Base-by-base conservation (phyloP, 37 sponge, comb jelly and placozoan genomes). In the Diacarnus erythraeanus region DNA sequence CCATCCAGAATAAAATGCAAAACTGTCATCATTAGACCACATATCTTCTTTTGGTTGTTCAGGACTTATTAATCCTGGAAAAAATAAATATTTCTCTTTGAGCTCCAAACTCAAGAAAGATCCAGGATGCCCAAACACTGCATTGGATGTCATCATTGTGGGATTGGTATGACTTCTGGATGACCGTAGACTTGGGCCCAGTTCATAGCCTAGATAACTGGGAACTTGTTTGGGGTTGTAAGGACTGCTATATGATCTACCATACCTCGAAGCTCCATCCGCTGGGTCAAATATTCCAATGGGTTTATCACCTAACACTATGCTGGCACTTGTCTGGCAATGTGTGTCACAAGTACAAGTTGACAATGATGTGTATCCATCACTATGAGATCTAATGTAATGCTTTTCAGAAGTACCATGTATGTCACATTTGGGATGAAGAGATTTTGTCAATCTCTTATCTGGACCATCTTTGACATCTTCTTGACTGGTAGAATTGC, bases 1-100 rank as follows among this genome's bases (percentile, higher is more conserved):
- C 86, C 86, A 85, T 3, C 86, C 86, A 25, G 74, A 47, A 68
- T 85, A 71, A 25, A 43, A 78, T 4, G 25, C 22, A 42, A 78
- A 85, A 18, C 1, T 26, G 8, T 72, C 54, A 42, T 72, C 79
- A 0, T 21, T 17, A 2, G 0, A 36, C 86, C 86, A 85, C 42
- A 85, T 44, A 25, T 1, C 36, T 21, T 64, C 56, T 20, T 27
- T 40, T 5, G 86, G 86, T 64, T 69, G 54, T 3, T 71, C 73
- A 15, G 38, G 12, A 27, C 36, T 35, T 0, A 85, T 42, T 8
- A 85, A 69, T 56, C 79, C 71, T 47, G 86, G 86, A 37, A 85
- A 78, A 64, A 85, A 85, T 33, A 76, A 47, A 71, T 60, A 60
- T 17, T 60, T 60, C 6, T 60, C 61, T 60, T 60, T 6, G 23